phyloP scores from a whole-genome alignment of 2,797 vertebrate genomes.

The Phaenicophaeus curvirostris region DNA sequence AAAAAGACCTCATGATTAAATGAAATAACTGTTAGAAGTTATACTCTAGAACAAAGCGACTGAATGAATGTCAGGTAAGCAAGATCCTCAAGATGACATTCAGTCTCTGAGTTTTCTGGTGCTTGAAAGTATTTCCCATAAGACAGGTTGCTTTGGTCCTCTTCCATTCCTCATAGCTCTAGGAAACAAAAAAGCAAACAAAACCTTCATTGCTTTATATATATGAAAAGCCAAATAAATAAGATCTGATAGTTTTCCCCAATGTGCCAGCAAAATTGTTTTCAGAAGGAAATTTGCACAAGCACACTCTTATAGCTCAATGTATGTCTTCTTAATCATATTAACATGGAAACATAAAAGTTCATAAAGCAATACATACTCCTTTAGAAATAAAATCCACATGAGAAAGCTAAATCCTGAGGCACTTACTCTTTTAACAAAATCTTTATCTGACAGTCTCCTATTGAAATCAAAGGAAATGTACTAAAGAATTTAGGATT shows the following conservation, averaged over 20 bases:
- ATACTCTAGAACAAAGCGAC: background rate
- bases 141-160: background rate
- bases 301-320: background rate
- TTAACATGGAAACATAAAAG: constrained; percentile 12
- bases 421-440: constrained; percentile 11
- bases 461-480: constrained; percentile 13
- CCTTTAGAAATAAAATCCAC: constrained; percentile 38
- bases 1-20: background rate
- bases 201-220: background rate
- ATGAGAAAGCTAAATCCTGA: constrained; percentile 19
- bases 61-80: background rate
- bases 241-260: background rate
- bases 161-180: background rate
- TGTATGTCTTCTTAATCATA: constrained; percentile 15
- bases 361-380: constrained; percentile 2
- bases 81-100: background rate
- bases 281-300: background rate
- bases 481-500: background rate
- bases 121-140: background rate
- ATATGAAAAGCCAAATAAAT: constrained; percentile 3
- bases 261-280: background rate
- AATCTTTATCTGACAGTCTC: constrained; percentile 19
- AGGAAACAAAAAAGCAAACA: background rate
- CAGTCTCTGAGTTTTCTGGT: background rate
- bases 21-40: background rate